Conservation (phyloP, 2,113 vertebrate genomes). For the Vulpes lagopus region DNA sequence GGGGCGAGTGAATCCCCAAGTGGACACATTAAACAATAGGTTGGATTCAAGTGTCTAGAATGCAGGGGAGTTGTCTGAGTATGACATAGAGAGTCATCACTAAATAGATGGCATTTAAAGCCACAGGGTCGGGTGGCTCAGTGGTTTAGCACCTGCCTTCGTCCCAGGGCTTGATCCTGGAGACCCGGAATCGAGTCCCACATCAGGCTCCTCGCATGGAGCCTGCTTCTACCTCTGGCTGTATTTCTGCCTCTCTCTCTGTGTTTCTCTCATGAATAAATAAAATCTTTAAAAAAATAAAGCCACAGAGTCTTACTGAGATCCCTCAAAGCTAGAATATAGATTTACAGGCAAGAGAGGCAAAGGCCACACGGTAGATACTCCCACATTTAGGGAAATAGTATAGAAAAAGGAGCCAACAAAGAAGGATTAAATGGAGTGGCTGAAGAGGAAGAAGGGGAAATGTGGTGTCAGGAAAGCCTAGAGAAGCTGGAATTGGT, state of each 20-base stretch:
- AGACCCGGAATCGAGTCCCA: too few species aligned
- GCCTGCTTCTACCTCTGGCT: too few species aligned
- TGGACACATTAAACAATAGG: neutral
- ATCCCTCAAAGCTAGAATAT: neutral
- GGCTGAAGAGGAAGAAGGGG: neutral
- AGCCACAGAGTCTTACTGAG: neutral
- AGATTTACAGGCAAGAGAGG: neutral
- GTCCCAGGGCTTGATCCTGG: too few species aligned
- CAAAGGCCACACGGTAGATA: neutral
- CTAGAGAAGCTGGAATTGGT: neutral
- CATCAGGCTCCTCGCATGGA: too few species aligned
- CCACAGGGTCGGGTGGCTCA: neutral
- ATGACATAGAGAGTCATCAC: neutral
- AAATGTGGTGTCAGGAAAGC: too few species aligned
- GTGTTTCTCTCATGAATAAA: too few species aligned
- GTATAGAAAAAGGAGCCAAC: neutral
- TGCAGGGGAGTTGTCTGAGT: too few species aligned
- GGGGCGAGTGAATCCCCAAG: neutral
- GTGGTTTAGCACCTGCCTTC: too few species aligned
- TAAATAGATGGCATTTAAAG: neutral
- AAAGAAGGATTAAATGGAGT: neutral
- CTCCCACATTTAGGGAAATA: neutral
- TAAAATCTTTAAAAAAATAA: neutral
- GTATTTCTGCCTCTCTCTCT: too few species aligned
- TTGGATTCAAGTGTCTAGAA: neutral